A percentile compares a stretch with the other conserved stretches of the same genome.
Conservation (phyloP, 2,888 invertebrate genomes). For the Hartigia nigra region DNA sequence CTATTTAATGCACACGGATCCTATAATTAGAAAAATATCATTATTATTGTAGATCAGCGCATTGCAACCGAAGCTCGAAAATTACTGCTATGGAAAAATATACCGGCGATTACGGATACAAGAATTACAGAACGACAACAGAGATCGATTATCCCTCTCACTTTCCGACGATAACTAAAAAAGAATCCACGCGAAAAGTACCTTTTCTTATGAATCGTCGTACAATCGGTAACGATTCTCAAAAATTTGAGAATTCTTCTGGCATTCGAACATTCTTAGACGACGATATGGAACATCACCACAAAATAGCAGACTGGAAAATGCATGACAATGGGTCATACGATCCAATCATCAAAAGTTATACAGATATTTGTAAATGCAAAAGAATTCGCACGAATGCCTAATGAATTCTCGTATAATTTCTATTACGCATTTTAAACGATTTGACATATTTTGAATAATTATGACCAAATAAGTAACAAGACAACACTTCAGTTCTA, state of each 20-base stretch:
- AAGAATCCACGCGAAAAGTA: conserved; percentile 27
- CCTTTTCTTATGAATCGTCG: conserved; percentile 48
- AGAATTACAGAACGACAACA: conserved; percentile 42
- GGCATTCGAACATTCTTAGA: conserved; percentile 45
- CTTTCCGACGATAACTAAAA: conserved; percentile 28
- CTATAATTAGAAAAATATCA: not conserved
- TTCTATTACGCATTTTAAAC: not conserved
- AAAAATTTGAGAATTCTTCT: conserved; percentile 37
- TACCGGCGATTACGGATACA: not conserved
- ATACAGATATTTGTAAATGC: conserved; percentile 9
- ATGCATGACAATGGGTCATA: conserved; percentile 27
- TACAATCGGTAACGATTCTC: conserved; percentile 39
- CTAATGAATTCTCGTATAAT: not conserved
- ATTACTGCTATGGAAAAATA: not conserved
- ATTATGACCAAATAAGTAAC: not conserved
- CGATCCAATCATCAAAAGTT: conserved; percentile 21
- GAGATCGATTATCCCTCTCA: conserved; percentile 37
- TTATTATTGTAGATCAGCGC: not conserved
- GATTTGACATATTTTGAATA: not conserved
- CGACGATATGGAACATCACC: conserved; percentile 44
- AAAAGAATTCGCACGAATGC: not conserved
- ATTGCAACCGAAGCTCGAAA: not conserved
- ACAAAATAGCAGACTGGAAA: conserved; percentile 41
- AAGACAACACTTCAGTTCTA: not conserved
- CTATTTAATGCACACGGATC: not conserved